Conservation (phyloP, 2,888 invertebrate genomes). For the Chloroclysta siterata region DNA sequence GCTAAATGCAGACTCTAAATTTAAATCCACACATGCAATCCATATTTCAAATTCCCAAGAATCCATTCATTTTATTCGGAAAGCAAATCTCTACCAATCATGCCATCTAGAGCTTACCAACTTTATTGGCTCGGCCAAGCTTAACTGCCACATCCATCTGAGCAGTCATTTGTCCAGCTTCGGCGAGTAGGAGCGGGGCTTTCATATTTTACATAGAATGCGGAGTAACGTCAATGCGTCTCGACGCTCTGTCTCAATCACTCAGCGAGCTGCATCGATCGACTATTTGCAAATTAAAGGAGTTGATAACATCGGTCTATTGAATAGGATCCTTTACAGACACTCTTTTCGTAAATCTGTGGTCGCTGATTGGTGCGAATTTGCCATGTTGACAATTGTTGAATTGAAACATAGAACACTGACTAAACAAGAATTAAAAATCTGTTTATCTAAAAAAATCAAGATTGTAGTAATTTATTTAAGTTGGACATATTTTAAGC, state of each 20-base stretch:
- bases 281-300: slow-evolving; percentile 76
- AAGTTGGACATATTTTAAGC: slow-evolving; percentile 26
- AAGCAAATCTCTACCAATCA: slow-evolving; percentile 33
- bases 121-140: slow-evolving; percentile 36
- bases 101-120: slow-evolving; percentile 37
- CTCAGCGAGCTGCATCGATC: slow-evolving; percentile 67
- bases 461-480: slow-evolving; percentile 5
- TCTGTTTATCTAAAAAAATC: neutral
- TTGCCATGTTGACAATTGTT: slow-evolving; percentile 11
- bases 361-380: slow-evolving; percentile 13
- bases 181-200: slow-evolving; percentile 58
- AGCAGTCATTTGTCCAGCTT: slow-evolving; percentile 52
- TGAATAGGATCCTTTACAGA: slow-evolving; percentile 36
- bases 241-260: slow-evolving; percentile 75
- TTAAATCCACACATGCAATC: slow-evolving; percentile 29
- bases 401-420: neutral
- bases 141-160: slow-evolving; percentile 65
- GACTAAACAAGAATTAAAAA: neutral
- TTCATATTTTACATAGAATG: slow-evolving; percentile 85
- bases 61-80: slow-evolving; percentile 33
- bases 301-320: slow-evolving; percentile 60
- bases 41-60: slow-evolving; percentile 29
- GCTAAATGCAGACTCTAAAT: slow-evolving; percentile 25
- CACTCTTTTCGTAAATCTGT: slow-evolving; percentile 30
- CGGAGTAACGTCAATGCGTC: slow-evolving; percentile 70